Base-by-base conservation (phyloP, 1,140 invertebrate genomes). In the Brachionus paranguensis region DNA sequence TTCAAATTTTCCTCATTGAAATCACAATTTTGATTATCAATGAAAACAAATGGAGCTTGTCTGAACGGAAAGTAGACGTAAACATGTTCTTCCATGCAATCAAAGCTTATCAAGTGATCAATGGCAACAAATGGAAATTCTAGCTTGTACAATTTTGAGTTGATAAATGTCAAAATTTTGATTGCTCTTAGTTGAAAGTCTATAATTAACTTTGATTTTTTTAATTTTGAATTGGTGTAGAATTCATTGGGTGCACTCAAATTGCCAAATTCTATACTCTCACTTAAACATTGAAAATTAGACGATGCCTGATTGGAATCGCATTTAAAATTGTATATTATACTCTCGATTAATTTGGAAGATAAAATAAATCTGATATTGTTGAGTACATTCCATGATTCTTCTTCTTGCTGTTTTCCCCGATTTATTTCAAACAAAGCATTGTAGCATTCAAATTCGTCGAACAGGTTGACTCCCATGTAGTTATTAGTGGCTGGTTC, bases 51-150 rank as follows among this genome's bases (percentile, higher is more conserved):
- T 10, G 68, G 68, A 43, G 68, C 37, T 10, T 43, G 68, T 72
- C n/a, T 43, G 41, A 72, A 72, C 10, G 68, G 68, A 41, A 72
- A 20, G 10, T 72, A 72, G 10, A 43, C 37, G n/a, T 20, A 43
- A 43, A 72, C 33, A n/a, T 45, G 12, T 17, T 72, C 68, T 24
- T 41, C 33, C 17, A 43, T 17, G 41, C 12, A 43, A 41, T 72
- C 33, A 43, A 45, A 43, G 17, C 68, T 72, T 17, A 72, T 72
- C 41, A 72, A 72, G 33, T 72, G 68, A 41, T 72, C 68, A 72
- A 72, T 72, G 10, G 68, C 33, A 24, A 47, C 68, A 72, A 72
- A 72, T 45, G 10, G 33, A 72, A 72, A 72, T 41, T 72, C 68
- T 4, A 72, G 37, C 41, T 72, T 72, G 68, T 72, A 41, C 17